Percentiles rank a stretch among this genome's conserved stretches.
These are phyloP conservation scores for Lapara coniferarum DNA, from an alignment of 2,888 invertebrate genomes.

Conservation along the genomic window DNA sequence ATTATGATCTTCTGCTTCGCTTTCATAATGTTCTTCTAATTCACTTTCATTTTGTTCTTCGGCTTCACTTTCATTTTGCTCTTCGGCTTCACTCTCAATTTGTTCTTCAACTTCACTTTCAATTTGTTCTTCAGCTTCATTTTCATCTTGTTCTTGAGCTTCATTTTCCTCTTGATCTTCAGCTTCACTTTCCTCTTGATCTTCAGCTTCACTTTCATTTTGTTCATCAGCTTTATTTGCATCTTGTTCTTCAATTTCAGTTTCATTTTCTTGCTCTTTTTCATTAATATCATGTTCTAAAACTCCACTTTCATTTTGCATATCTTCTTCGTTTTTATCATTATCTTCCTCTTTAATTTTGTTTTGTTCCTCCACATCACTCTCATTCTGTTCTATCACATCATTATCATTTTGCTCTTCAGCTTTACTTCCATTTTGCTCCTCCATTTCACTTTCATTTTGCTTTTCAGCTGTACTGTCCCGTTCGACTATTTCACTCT, in stretches of 20 bases:
- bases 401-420: slow-evolving; percentile 27
- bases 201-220: slow-evolving; percentile 33
- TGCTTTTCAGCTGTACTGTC: slow-evolving; percentile 23
- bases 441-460: slow-evolving; percentile 9
- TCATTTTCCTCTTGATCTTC: slow-evolving; percentile 30
- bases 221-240: slow-evolving; percentile 27
- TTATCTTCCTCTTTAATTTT: slow-evolving; percentile 8
- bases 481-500: slow-evolving; percentile 28
- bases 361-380: slow-evolving; percentile 26
- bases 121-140: slow-evolving; percentile 32
- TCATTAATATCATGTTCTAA: slow-evolving; percentile 5
- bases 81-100: slow-evolving; percentile 20
- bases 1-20: slow-evolving; percentile 24
- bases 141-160: slow-evolving; percentile 34
- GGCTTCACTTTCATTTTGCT: slow-evolving; percentile 34
- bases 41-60: slow-evolving; percentile 34
- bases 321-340: slow-evolving; percentile 7
- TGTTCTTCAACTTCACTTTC: slow-evolving; percentile 31
- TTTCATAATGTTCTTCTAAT: slow-evolving; percentile 26
- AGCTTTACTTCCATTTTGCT: slow-evolving; percentile 29
- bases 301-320: slow-evolving; percentile 27
- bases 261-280: slow-evolving; percentile 29
- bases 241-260: slow-evolving; percentile 18
- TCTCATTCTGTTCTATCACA: slow-evolving; percentile 20
- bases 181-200: slow-evolving; percentile 28